These are phyloP conservation scores for Graphium colonna DNA, from an alignment of 2,888 invertebrate genomes.

Conservation along the genomic window DNA sequence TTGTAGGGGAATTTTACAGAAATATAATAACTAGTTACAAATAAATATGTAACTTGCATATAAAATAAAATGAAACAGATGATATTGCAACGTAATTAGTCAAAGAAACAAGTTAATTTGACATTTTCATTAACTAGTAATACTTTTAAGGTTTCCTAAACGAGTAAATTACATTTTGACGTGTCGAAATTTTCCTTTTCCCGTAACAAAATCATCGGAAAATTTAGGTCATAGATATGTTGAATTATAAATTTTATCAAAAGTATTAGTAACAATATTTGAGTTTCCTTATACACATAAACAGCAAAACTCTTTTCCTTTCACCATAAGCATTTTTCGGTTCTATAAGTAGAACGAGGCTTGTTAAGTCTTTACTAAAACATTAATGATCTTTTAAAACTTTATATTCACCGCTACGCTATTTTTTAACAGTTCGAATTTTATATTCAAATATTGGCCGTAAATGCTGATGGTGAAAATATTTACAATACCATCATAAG, in stretches of 20 bases:
- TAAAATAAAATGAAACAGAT: no score
- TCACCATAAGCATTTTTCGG: neutral
- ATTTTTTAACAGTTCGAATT: no score
- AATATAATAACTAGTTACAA: no score
- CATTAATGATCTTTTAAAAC: no score
- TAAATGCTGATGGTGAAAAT: slow-evolving; percentile 10
- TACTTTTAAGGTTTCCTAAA: slow-evolving; percentile 45
- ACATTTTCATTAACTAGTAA: slow-evolving; percentile 53
- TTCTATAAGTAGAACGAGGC: neutral
- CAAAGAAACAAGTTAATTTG: neutral
- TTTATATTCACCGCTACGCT: no score
- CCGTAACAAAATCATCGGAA: neutral
- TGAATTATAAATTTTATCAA: slow-evolving; percentile 13
- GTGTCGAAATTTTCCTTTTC: neutral
- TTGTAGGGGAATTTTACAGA: no score
- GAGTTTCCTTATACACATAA: slow-evolving; percentile 1
- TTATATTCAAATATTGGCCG: no score
- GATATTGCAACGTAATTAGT: slow-evolving; percentile 5
- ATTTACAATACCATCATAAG: neutral
- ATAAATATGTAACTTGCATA: no score
- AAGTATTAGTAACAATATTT: slow-evolving; percentile 4
- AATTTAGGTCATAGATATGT: slow-evolving; percentile 16
- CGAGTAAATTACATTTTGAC: slow-evolving; percentile 4
- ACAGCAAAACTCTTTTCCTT: neutral
- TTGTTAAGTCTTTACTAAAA: no score